Conservation (phyloP, 2,888 invertebrate species). For the Spisula solida region DNA sequence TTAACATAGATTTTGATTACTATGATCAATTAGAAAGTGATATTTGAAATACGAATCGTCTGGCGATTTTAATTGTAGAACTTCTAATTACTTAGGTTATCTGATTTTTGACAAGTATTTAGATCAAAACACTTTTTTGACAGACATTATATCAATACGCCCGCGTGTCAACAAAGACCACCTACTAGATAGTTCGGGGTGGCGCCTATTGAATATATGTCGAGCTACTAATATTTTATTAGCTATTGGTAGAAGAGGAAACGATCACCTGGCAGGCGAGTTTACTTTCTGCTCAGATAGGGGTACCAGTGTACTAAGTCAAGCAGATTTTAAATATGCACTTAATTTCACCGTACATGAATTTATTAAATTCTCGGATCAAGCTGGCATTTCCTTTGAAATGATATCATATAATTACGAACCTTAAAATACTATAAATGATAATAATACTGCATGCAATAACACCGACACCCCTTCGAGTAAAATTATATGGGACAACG, state of each 20-base stretch:
- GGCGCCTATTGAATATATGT: background rate
- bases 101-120: background rate
- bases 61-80: constrained; percentile 11
- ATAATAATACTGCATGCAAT: too few relatives aligned
- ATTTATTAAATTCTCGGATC: background rate
- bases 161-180: background rate
- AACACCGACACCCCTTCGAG: too few relatives aligned
- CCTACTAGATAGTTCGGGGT: too few relatives aligned
- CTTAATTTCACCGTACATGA: background rate
- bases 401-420: too few relatives aligned
- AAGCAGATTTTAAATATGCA: background rate
- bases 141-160: background rate
- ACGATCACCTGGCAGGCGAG: too few relatives aligned
- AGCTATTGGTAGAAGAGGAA: background rate
- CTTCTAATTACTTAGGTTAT: background rate
- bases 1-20: background rate
- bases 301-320: background rate
- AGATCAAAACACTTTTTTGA: background rate
- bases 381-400: too few relatives aligned
- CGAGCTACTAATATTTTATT: background rate
- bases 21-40: background rate
- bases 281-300: too few relatives aligned
- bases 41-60: background rate
- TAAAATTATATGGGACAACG: too few relatives aligned
- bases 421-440: too few relatives aligned